Evolutionary conservation across 2,888 invertebrate genomes (phyloP).

Genomic region (Rapana venosa): DNA sequence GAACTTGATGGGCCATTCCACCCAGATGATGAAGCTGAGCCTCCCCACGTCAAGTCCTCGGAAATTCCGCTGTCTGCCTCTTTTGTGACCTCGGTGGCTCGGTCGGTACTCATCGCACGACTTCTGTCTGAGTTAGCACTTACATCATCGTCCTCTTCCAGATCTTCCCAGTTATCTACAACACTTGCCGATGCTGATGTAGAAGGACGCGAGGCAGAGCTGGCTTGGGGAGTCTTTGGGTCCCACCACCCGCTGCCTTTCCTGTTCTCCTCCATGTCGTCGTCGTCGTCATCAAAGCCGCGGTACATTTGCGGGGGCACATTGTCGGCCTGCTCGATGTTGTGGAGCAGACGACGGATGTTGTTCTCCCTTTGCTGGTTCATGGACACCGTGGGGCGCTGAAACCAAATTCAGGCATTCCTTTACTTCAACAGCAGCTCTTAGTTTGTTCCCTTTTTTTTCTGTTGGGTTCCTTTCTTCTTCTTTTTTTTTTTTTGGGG

Average conservation of each 20-base stretch:
- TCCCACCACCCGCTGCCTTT: conserved; percentile 23
- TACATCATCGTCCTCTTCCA: conserved; percentile 22
- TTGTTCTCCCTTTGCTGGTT: conserved; percentile 58
- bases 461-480: too few relatives aligned
- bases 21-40: not conserved
- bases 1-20: not conserved
- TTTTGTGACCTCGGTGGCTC: not conserved
- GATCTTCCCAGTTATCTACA: conserved; percentile 41
- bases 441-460: too few relatives aligned
- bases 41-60: not conserved
- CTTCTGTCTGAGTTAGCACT: not conserved
- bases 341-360: conserved; percentile 64
- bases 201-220: not conserved
- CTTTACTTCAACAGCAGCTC: too few relatives aligned
- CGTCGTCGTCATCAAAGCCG: not conserved
- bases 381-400: conserved; percentile 66
- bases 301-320: conserved; percentile 47
- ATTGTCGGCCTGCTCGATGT: conserved; percentile 59
- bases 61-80: not conserved
- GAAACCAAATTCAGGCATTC: conserved; percentile 12
- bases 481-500: too few relatives aligned
- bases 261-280: not conserved
- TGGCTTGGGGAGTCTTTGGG: not conserved
- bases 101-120: not conserved
- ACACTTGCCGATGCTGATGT: not conserved